These are phyloP conservation scores for Gymnocephalus cernua DNA, from an alignment of 2,113 vertebrate genomes.

Conservation along the genomic window DNA sequence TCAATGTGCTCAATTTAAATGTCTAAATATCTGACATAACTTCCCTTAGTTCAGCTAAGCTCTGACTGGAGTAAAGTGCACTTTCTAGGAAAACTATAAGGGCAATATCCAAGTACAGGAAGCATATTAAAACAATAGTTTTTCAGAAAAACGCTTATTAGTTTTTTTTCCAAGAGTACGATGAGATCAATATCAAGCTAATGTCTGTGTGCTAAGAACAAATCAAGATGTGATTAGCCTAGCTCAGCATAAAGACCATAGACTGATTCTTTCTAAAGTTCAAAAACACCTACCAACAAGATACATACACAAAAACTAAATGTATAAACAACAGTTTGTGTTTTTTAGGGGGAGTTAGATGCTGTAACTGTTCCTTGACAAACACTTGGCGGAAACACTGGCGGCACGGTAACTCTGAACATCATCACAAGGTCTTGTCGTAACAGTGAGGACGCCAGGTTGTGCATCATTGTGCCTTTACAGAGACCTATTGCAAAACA, in stretches of 20 bases:
- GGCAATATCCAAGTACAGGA: background rate
- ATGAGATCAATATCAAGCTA: background rate
- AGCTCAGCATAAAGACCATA: background rate
- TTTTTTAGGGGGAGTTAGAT: background rate
- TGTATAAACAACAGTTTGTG: background rate
- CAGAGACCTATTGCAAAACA: background rate
- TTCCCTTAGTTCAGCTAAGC: background rate
- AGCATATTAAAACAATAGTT: background rate
- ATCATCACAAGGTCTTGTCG: background rate
- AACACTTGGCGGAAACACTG: no score
- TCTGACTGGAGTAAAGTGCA: background rate
- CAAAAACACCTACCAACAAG: background rate
- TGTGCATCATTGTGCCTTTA: background rate
- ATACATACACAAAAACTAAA: background rate
- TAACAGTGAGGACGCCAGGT: background rate
- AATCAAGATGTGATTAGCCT: background rate
- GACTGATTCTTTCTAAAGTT: background rate
- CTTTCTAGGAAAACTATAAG: background rate
- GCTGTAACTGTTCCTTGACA: background rate
- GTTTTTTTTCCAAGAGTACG: background rate
- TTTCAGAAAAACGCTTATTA: rapidly evolving
- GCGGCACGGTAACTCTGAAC: background rate
- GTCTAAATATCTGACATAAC: constrained; percentile 18
- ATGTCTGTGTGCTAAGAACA: background rate
- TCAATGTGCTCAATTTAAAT: background rate